phyloP scores from a whole-genome alignment of 2,113 vertebrate genomes.

The Uropsilus gracilis region DNA sequence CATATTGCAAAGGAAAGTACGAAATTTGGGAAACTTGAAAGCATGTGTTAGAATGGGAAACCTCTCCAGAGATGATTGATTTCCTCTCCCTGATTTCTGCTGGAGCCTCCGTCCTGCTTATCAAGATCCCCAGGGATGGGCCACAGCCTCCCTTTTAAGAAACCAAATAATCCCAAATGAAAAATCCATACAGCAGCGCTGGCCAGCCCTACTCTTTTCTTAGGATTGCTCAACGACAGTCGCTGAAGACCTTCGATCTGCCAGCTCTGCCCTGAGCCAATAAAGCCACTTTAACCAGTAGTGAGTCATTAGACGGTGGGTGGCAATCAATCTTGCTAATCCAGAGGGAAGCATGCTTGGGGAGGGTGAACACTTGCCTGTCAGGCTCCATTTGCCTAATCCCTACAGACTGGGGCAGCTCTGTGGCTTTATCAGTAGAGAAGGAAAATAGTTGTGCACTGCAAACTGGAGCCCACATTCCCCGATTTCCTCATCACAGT shows the following conservation, averaged over 20 bases:
- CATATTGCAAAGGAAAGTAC: not conserved
- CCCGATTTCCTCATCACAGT: not conserved
- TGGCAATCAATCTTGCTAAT: constrained; percentile 44
- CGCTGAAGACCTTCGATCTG: constrained; percentile 30
- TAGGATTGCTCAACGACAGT: constrained; percentile 3
- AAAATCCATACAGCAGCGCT: constrained; percentile 33
- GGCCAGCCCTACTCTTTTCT: not conserved
- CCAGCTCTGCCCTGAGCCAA: constrained; percentile 14
- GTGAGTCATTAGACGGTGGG: not conserved
- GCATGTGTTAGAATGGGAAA: not conserved
- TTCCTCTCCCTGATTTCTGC: not conserved
- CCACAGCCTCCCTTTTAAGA: not conserved
- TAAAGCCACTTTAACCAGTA: not conserved
- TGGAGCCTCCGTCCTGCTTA: constrained; percentile 21
- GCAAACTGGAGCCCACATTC: not conserved
- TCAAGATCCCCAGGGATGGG: constrained; percentile 23
- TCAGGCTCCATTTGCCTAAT: constrained; percentile 50
- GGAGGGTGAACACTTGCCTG: not conserved
- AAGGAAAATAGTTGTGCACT: not conserved
- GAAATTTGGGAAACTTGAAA: constrained; percentile 35
- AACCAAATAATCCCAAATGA: constrained; percentile 56
- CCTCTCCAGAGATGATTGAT: constrained; percentile 29
- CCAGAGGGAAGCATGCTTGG: constrained; percentile 5
- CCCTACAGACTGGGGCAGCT: not conserved
- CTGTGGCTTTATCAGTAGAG: not conserved